Base-by-base conservation (phyloP, 2,797 vertebrate species). In the Chloroceryle amazona region DNA sequence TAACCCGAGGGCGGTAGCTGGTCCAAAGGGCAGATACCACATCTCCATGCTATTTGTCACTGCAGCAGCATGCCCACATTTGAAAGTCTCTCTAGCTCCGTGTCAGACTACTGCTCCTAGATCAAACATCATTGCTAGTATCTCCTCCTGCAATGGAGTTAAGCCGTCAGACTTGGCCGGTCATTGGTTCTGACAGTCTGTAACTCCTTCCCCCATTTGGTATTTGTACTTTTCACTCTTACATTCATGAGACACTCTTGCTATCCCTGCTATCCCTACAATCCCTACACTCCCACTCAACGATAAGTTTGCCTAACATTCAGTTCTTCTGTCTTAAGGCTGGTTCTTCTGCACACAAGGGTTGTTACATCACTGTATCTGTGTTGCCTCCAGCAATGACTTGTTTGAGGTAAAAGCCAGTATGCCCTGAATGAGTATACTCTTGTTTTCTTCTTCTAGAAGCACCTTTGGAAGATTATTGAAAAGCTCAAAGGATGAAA, bases 401-500 rank as follows among this genome's bases (percentile, higher is more conserved):
- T 57, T 31, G 12, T 65, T 31, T 1, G 4, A 63, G 52, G 33
- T 63, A 61, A 91, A 82, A 89, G 68, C 31, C 10, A 13, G 55
- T 79, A 29, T 42, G 51, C 25, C 70, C 54, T 63, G 52, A 73
- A 73, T 15, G 57, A 9, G 22, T 80, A 47, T 93, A 68, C 13
- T 85, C 20, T 1, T 0, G 3, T 72, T 63, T 87, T 79, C 85
- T 79, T 11, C 28, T 81, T 76, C 79, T 62, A 60, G 39, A 86
- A 65, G 23, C 23, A 61, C 9, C 16, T 62, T 84, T 37, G 52
- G 84, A 87, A 75, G 25, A 33, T 76, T 52, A 60, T 47, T 73
- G 81, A 72, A 92, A 76, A 94, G 63, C 52, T 9, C 54, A 23
- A 81, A 84, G 58, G 70, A 68, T 58, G 19, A 87, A 96, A 78